Percentiles rank a stretch among this genome's conserved stretches.
Conservation (phyloP, 1,140 invertebrate species). For the Phocides pigmalion region DNA sequence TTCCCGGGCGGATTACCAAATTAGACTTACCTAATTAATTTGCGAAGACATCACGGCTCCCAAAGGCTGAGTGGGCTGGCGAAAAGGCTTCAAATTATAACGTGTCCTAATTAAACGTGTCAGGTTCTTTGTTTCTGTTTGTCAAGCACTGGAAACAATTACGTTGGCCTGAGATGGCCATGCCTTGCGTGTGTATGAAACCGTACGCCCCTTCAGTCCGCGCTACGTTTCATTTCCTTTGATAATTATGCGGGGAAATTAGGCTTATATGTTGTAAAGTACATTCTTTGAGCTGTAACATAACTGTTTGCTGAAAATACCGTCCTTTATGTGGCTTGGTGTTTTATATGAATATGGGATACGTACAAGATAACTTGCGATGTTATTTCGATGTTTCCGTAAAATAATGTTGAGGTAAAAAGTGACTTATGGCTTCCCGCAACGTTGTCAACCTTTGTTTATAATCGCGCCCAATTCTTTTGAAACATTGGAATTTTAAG, state of each 20-base stretch:
- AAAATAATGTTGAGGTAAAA: too few relatives aligned
- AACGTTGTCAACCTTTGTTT: too few relatives aligned
- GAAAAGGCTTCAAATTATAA: slow-evolving; percentile 34
- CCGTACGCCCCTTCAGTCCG: not conserved
- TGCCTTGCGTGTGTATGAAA: slow-evolving; percentile 9
- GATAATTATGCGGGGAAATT: slow-evolving; percentile 6
- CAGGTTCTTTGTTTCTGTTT: slow-evolving; percentile 21
- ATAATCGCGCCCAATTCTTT: too few relatives aligned
- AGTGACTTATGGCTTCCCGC: too few relatives aligned
- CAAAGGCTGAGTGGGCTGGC: slow-evolving; percentile 20
- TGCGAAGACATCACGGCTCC: slow-evolving; percentile 27
- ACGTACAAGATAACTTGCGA: too few relatives aligned
- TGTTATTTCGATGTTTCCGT: too few relatives aligned
- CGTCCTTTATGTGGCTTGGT: too few relatives aligned
- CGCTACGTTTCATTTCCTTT: slow-evolving; percentile 24
- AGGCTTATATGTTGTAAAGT: slow-evolving; percentile 8
- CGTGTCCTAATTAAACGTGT: slow-evolving; percentile 33
- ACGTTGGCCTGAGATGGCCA: slow-evolving; percentile 5
- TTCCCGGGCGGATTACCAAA: slow-evolving; percentile 22
- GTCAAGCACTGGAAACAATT: slow-evolving; percentile 30
- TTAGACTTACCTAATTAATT: slow-evolving; percentile 29
- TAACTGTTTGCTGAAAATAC: not conserved
- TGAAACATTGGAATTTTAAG: too few relatives aligned
- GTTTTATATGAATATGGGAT: too few relatives aligned
- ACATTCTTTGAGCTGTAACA: not conserved